A percentile compares a stretch with the other conserved stretches of the same genome.
phyloP scores from a whole-genome alignment of 2,888 invertebrate genomes.

The Nomada fabriciana region DNA sequence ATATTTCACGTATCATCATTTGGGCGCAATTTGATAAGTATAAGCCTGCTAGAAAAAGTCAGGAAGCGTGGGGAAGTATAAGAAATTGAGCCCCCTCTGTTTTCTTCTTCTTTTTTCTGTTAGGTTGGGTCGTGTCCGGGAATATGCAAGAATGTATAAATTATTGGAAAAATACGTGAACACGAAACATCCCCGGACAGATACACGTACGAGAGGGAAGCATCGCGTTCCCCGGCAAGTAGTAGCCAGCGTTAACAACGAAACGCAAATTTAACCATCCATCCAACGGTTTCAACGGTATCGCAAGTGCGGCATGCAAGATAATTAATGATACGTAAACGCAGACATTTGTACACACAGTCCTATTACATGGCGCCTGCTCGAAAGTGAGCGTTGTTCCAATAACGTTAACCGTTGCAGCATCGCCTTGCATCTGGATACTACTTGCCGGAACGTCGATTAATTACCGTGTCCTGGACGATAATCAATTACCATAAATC shows the following conservation, averaged over 20 bases:
- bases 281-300: constrained; percentile 27
- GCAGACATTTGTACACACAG: constrained; percentile 56
- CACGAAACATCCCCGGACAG: not conserved
- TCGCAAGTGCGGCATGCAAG: constrained; percentile 38
- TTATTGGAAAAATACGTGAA: constrained; percentile 20
- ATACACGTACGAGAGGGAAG: not conserved
- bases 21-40: too few species aligned
- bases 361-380: constrained; percentile 28
- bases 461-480: constrained; percentile 42
- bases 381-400: constrained; percentile 51
- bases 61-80: too few species aligned
- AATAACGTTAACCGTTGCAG: constrained; percentile 46
- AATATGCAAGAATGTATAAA: not conserved
- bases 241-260: constrained; percentile 25
- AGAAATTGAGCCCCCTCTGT: too few species aligned
- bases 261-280: constrained; percentile 44
- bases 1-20: too few species aligned
- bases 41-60: too few species aligned
- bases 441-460: constrained; percentile 49
- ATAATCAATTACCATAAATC: constrained; percentile 60
- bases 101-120: too few species aligned
- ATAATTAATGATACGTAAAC: constrained; percentile 60
- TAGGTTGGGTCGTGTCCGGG: too few species aligned
- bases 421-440: constrained; percentile 40
- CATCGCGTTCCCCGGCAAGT: not conserved